Percentiles rank a stretch among this genome's conserved stretches.
phyloP scores from a whole-genome alignment of 2,797 vertebrate genomes.

The Natrix natrix region DNA sequence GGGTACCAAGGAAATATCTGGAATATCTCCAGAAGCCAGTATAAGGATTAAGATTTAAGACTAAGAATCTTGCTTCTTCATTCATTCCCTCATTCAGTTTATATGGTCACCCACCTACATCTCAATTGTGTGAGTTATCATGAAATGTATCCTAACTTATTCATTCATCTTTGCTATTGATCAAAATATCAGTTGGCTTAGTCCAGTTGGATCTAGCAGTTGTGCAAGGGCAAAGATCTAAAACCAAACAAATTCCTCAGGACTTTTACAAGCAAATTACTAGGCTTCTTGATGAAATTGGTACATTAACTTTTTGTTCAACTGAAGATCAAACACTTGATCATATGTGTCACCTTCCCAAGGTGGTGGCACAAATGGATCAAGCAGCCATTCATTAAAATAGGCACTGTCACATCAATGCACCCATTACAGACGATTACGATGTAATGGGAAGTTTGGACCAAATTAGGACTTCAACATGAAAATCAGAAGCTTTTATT shows the following conservation, averaged over 20 bases:
- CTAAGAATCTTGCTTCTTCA: not conserved
- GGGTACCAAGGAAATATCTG: not conserved
- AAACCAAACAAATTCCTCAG: not conserved
- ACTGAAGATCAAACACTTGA: too few species aligned
- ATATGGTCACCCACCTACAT: not conserved
- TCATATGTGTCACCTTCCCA: not conserved
- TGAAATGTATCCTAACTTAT: not conserved
- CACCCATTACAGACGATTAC: not conserved
- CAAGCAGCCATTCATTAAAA: not conserved
- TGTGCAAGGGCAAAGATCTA: not conserved
- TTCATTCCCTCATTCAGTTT: not conserved
- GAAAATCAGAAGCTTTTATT: not conserved
- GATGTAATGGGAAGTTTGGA: not conserved
- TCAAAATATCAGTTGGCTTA: not conserved
- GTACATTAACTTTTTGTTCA: not conserved
- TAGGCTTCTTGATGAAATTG: not conserved
- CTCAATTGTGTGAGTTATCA: not conserved
- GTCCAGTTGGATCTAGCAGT: not conserved
- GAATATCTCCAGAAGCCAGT: not conserved
- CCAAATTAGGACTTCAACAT: not conserved
- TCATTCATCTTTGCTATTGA: not conserved
- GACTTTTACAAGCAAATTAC: not conserved
- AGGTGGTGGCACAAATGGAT: not conserved
- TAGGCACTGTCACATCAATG: too few species aligned
- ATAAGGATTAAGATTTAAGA: not conserved